Conservation (phyloP, 2,888 invertebrate genomes). For the Epinotia bilunana region DNA sequence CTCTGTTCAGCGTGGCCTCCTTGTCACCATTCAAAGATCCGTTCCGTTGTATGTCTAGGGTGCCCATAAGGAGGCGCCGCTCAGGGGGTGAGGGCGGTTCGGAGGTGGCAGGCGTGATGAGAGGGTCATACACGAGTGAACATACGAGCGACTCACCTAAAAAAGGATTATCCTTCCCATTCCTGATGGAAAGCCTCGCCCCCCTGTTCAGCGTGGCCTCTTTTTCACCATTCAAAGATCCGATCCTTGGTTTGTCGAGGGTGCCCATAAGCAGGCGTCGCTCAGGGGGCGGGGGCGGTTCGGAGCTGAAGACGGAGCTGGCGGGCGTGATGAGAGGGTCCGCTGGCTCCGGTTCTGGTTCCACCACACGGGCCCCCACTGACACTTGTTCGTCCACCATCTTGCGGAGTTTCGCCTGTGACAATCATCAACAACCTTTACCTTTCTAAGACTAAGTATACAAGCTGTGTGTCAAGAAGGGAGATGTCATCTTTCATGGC, state of each 20-base stretch:
- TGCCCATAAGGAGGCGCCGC: constrained; percentile 74
- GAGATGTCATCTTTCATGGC: no score
- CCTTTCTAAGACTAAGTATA: no score
- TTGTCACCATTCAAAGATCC: constrained; percentile 76
- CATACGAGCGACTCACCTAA: constrained; percentile 58
- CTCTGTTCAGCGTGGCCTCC: constrained; percentile 75
- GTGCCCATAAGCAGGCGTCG: constrained; percentile 75
- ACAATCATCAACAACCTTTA: constrained; percentile 15
- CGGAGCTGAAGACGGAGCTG: constrained; percentile 71
- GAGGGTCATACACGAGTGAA: constrained; percentile 63
- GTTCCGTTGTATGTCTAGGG: constrained; percentile 77
- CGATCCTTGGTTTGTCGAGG: constrained; percentile 77
- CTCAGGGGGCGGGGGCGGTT: constrained; percentile 73
- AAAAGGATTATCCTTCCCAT: constrained; percentile 80
- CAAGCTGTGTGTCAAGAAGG: no score
- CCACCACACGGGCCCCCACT: constrained; percentile 85
- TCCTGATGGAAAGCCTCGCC: constrained; percentile 74
- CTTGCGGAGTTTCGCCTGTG: constrained; percentile 91
- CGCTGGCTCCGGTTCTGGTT: constrained; percentile 78
- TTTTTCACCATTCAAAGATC: constrained; percentile 75
- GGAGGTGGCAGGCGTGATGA: constrained; percentile 80
- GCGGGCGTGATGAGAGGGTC: constrained; percentile 84
- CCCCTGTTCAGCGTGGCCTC: constrained; percentile 75
- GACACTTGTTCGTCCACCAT: constrained; percentile 95
- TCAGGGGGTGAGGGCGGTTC: constrained; percentile 74